Base-by-base conservation (phyloP, 64 coral and sea anemone genomes). In the Cladopsammia gracilis region DNA sequence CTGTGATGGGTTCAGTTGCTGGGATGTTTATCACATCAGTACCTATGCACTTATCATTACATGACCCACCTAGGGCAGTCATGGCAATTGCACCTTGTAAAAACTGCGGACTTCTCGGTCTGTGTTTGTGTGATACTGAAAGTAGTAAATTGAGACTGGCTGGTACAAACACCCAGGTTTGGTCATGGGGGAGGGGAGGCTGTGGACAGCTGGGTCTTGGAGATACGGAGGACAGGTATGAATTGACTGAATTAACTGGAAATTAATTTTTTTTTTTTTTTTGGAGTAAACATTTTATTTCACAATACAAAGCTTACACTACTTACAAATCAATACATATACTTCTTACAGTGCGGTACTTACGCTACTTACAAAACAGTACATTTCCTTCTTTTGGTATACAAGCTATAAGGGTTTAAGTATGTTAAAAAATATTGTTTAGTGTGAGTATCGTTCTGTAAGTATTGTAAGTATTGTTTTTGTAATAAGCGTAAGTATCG, bases 101-200 rank as follows among this genome's bases (percentile, higher is more conserved):
- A 65, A 18, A 73, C 8, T 93, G 97, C 62, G 83, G 82, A 13
- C 66, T 93, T 88, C 67, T 79, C 45, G 92, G 92, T 60, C 62
- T 98, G 23, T 95, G 92, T 73, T 20, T 95, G 22, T 98, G 96
- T 62, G 75, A 83, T 48, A 7, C 85, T 4, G 58, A 47, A 1
- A 59, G 64, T 62, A 76, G 52, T 7, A 73, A 89, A 23, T 96
- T 94, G 54, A 23, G 77, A 91, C 66, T 94, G 6, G 57, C 79
- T 74, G 96, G 96, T 62, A 86, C 87, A 82, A 88, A 98, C 72
- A 83, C 92, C 14, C 94, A 99, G 59, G 98, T 99, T 13, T 99
- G 98, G 98, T 89, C 92, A 48, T 94, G 92, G 92, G 92, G 92
- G 56, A 94, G 92, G 25, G 92, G 92, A 80, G 86, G 92, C 5